Percentiles rank a stretch among this genome's conserved stretches.
Evolutionary conservation across 2,113 vertebrate species (phyloP).

Genomic region (Glaucidium brasilianum): DNA sequence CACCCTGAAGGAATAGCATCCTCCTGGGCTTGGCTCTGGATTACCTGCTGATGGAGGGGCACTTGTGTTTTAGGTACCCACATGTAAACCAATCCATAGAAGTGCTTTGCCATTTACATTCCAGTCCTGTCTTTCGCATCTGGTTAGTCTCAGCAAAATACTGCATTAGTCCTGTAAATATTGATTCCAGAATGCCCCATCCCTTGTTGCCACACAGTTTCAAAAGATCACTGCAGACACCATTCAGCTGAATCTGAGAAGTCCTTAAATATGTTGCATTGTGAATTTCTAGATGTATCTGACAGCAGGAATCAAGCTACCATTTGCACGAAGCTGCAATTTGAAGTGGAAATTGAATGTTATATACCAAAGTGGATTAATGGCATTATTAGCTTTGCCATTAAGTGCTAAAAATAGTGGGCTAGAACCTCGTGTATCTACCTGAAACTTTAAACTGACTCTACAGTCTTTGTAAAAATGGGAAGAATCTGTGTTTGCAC

Average conservation of each 20-base stretch:
- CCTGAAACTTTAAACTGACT: neutral
- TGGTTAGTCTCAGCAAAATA: neutral
- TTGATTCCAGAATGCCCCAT: fast-evolving
- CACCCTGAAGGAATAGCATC: neutral
- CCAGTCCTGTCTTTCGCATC: neutral
- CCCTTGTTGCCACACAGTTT: neutral
- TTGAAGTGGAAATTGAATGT: neutral
- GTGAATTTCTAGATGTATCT: neutral
- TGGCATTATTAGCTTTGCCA: conserved; percentile 12
- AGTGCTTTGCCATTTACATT: neutral
- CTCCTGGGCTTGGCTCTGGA: neutral
- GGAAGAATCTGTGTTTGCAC: neutral
- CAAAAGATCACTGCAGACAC: neutral
- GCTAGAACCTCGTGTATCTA: neutral
- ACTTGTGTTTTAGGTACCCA: neutral
- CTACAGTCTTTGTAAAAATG: neutral
- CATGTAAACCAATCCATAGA: neutral
- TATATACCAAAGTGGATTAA: conserved; percentile 29
- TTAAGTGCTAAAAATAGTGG: conserved; percentile 27
- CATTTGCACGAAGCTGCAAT: neutral
- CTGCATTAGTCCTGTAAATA: neutral
- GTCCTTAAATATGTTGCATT: neutral
- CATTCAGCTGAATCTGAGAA: neutral
- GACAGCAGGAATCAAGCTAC: neutral
- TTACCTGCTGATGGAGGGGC: neutral